These are phyloP conservation scores for Corydoras maculifer DNA, from an alignment of 2,113 vertebrate species.

Conservation along the genomic window DNA sequence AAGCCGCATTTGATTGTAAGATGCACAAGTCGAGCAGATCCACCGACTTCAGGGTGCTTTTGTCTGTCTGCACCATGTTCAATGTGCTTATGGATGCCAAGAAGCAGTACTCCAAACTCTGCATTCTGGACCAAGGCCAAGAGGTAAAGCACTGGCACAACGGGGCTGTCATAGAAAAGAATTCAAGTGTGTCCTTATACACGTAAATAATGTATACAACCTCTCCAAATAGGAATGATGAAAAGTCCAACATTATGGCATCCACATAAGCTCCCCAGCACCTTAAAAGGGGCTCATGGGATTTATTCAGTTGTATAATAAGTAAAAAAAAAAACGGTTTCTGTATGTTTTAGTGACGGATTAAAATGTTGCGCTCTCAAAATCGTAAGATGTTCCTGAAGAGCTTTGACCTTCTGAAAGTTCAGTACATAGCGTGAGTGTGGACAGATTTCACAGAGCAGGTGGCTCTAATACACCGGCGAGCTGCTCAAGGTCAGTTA, in stretches of 20 bases:
- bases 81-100: constrained; percentile 91
- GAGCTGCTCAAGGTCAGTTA: constrained; percentile 14
- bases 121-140: constrained; percentile 81
- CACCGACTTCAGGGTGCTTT: constrained; percentile 77
- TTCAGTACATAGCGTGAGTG: neutral
- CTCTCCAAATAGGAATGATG: no score
- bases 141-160: constrained; percentile 69
- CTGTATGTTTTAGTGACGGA: neutral
- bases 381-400: neutral
- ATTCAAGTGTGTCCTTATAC: no score
- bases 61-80: constrained; percentile 91
- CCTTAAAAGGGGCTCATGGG: no score
- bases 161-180: no score
- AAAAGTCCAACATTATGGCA: no score
- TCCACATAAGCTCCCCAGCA: no score
- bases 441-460: neutral
- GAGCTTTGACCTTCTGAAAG: neutral
- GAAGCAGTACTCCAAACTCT: constrained; percentile 87
- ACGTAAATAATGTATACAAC: no score
- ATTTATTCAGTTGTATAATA: neutral
- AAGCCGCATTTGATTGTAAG: constrained; percentile 84
- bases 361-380: neutral
- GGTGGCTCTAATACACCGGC: neutral
- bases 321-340: neutral
- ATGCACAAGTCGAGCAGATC: constrained; percentile 84